Percentiles rank a stretch among this genome's conserved stretches.
Conservation (phyloP, 2,888 invertebrate species). For the Caenorhabditis sp. region DNA sequence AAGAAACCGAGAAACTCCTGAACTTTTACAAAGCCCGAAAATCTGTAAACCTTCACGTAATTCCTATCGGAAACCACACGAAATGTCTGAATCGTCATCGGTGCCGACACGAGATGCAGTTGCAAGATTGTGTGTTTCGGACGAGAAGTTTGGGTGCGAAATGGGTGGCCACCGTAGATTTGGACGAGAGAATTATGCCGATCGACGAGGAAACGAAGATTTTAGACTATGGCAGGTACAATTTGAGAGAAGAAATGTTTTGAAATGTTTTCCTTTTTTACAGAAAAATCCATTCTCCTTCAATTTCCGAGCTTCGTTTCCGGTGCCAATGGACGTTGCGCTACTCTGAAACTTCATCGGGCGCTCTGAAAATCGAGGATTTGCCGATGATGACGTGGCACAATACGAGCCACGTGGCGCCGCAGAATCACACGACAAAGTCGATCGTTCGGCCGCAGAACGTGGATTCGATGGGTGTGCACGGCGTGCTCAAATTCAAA, state of each 20-base stretch:
- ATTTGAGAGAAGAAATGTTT: not conserved
- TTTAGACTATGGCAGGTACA: slow-evolving; percentile 28
- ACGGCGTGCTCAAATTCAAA: slow-evolving; percentile 56
- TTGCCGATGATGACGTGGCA: slow-evolving; percentile 60
- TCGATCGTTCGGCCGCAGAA: slow-evolving; percentile 50
- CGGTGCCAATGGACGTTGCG: slow-evolving; percentile 63
- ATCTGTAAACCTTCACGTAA: slow-evolving; percentile 13
- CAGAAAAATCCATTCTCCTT: not conserved
- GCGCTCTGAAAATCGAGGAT: slow-evolving; percentile 6
- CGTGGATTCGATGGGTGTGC: slow-evolving; percentile 65
- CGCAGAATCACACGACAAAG: slow-evolving; percentile 64
- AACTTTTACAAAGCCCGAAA: slow-evolving; percentile 36
- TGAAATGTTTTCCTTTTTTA: not conserved
- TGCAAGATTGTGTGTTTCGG: slow-evolving; percentile 63
- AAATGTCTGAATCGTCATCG: slow-evolving; percentile 60
- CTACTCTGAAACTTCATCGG: slow-evolving; percentile 50
- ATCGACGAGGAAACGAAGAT: slow-evolving; percentile 14
- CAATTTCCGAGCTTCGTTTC: slow-evolving; percentile 50
- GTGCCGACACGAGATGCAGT: slow-evolving; percentile 65
- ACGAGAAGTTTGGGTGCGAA: slow-evolving; percentile 10
- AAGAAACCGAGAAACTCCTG: slow-evolving; percentile 36
- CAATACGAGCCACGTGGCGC: slow-evolving; percentile 65
- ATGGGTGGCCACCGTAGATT: slow-evolving; percentile 59
- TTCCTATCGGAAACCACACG: slow-evolving; percentile 48
- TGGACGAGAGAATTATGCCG: slow-evolving; percentile 60